Conservation (phyloP, 2,797 vertebrate genomes). For the Anisognathus igniventris region DNA sequence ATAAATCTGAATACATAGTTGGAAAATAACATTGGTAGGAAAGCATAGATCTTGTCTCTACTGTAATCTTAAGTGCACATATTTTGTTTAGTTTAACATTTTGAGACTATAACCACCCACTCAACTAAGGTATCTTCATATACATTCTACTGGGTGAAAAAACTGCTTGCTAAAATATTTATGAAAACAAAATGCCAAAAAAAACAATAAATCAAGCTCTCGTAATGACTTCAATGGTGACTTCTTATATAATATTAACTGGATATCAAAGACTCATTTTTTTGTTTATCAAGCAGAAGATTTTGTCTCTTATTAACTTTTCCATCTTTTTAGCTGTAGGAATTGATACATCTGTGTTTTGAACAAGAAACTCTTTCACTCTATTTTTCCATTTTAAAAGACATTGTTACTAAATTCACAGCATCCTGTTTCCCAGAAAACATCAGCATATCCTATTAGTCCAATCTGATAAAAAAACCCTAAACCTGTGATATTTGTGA, state of each 20-base stretch:
- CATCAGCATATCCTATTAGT: background rate
- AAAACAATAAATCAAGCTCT: background rate
- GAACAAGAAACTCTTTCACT: conserved; percentile 12
- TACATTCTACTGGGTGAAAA: background rate
- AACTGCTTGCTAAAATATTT: background rate
- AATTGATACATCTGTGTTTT: conserved; percentile 15
- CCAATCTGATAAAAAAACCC: background rate
- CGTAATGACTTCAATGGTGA: background rate
- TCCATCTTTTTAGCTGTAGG: conserved; percentile 8
- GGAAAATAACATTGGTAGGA: background rate
- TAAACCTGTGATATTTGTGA: background rate
- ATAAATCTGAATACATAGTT: background rate
- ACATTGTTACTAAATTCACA: background rate
- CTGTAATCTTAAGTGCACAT: background rate
- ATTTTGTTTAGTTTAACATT: background rate
- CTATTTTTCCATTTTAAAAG: conserved; percentile 13
- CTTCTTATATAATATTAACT: background rate
- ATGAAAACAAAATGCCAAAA: accelerated
- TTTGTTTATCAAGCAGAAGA: background rate
- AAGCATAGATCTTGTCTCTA: background rate
- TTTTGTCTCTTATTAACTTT: conserved; percentile 36
- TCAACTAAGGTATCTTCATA: background rate
- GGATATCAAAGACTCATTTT: background rate
- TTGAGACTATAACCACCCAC: background rate
- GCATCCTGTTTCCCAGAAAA: conserved; percentile 7